Evolutionary conservation across 2,113 vertebrate species (phyloP).

Genomic region (Rhinolophus ferrumequinum): DNA sequence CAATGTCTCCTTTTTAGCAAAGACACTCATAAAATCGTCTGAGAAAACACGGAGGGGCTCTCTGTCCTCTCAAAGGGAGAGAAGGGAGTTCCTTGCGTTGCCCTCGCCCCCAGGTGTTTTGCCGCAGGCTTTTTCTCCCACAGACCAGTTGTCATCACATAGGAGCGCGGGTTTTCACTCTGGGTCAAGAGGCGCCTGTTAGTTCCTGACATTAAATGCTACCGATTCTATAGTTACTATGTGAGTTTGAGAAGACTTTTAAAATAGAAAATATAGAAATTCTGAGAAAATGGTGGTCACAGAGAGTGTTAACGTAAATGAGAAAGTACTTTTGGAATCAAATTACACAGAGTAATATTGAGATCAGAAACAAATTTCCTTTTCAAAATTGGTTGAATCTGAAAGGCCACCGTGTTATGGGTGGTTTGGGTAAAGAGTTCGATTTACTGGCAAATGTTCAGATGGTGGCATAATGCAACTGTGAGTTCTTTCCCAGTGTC

Average conservation of each 20-base stretch:
- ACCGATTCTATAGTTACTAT: neutral
- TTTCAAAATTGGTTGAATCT: neutral
- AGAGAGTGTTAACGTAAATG: neutral
- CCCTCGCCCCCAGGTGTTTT: neutral
- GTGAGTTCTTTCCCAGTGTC: neutral
- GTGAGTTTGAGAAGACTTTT: neutral
- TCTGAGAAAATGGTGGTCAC: neutral
- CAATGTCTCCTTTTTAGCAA: neutral
- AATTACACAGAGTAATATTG: neutral
- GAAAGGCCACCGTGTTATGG: neutral
- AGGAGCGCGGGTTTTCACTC: neutral
- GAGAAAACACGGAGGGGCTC: neutral
- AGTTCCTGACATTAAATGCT: neutral
- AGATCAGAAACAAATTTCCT: neutral
- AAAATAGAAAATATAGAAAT: neutral
- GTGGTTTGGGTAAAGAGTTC: neutral
- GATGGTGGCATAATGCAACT: neutral
- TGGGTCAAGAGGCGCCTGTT: neutral
- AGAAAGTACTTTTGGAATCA: slow-evolving; percentile 35
- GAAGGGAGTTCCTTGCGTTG: neutral
- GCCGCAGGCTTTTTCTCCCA: neutral
- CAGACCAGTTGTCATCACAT: neutral
- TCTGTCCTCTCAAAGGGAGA: too few species aligned
- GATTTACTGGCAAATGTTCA: neutral
- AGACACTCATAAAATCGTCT: neutral